These are phyloP conservation scores for Corythornis vintsioides DNA, from an alignment of 2,113 vertebrate species.

Conservation along the genomic window DNA sequence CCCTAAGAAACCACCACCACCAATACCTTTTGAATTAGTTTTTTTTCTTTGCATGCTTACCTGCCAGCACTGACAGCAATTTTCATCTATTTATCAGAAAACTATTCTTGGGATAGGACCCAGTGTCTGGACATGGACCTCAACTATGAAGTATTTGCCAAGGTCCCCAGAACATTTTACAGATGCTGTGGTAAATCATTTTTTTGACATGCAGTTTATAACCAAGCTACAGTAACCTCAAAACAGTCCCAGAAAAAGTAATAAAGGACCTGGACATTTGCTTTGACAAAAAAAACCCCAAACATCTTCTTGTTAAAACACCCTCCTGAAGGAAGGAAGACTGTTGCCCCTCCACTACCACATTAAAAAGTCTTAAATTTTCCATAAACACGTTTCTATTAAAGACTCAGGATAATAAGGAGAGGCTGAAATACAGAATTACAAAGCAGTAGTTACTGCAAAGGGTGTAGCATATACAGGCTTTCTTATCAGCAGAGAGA, in stretches of 20 bases:
- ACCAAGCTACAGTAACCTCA: background rate
- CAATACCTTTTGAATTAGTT: background rate
- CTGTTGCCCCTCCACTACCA: background rate
- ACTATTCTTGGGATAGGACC: background rate
- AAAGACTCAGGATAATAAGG: background rate
- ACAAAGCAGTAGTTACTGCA: background rate
- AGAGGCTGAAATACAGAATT: background rate
- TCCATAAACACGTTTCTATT: background rate
- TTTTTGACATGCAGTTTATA: slow-evolving; percentile 29
- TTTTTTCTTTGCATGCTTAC: background rate
- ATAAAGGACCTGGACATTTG: background rate
- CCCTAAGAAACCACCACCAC: no score
- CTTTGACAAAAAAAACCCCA: background rate
- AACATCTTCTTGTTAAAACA: background rate
- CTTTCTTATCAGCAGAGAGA: background rate
- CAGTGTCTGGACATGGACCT: background rate
- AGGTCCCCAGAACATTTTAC: background rate
- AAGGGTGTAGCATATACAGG: background rate
- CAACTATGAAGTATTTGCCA: background rate
- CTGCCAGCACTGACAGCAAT: background rate
- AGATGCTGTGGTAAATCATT: background rate
- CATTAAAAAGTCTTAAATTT: background rate
- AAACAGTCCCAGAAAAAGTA: background rate
- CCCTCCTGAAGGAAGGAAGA: background rate
- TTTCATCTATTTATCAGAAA: background rate